Base-by-base conservation (phyloP, 2,888 invertebrate species). In the Ischnus inquisitorius region DNA sequence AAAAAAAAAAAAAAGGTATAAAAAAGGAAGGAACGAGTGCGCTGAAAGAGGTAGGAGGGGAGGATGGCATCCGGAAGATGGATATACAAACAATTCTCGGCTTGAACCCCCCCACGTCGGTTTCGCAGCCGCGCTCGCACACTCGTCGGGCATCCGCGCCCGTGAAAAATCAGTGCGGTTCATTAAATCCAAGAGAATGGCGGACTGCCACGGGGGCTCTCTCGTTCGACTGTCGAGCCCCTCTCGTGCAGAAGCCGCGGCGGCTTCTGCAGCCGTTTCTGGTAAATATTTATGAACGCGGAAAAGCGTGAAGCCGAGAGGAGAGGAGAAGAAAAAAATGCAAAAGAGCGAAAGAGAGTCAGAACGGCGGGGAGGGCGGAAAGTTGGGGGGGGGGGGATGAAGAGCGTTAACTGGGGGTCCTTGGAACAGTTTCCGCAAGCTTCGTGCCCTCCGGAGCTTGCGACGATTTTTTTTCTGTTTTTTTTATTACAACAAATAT, bases 221-320 rank as follows among this genome's bases (percentile, higher is more conserved):
- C 67, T 83, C 65, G 62, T 83, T 25, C 75, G 84, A 60, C 51
- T 46, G 74, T 39, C 76, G 75, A 69, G 75, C 69, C 75, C 67
- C 82, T 79, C 65, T 65, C 54, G 64, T 76, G 79, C 46, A 51
- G 51, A 71, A 64, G 57, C 72, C 68, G n/a, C 28, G 74, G 82
- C 46, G 43, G 60, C 71, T 57, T 34, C 76, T 68, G 51, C 79
- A 77, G 54, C 75, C 79, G 69, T 85, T 88, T 89, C 89, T 89
- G 90, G 89, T 91, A 92, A 92, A 92, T 92, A 92, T 92, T 92
- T 92, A 92, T 92, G 90, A 91, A 92, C 88, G 88, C 87, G 90
- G 86, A 89, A 89, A 88, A 82, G 81, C 75, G 79, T 69, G 64
- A 76, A 85, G 72, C 22, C 71, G 57, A 48, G 60, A 69, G 78